These are phyloP conservation scores for Polia nebulosa DNA, from an alignment of 2,888 invertebrate species.

Conservation along the genomic window DNA sequence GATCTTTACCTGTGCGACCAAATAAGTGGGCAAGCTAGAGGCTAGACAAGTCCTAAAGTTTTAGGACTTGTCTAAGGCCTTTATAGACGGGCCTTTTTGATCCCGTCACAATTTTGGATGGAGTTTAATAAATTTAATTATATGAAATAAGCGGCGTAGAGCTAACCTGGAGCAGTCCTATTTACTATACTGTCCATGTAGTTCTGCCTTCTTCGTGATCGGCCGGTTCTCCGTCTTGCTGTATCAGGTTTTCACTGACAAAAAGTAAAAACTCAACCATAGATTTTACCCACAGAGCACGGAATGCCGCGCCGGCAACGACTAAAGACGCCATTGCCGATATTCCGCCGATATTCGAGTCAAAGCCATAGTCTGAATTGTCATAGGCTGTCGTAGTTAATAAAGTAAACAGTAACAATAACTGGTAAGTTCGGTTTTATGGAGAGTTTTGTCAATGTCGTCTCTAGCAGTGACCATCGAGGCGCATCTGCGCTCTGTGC, in stretches of 20 bases:
- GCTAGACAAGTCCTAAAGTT: neutral
- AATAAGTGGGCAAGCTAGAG: neutral
- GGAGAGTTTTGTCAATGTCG: neutral
- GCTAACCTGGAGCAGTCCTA: conserved; percentile 2
- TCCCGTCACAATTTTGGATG: neutral
- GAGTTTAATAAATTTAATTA: too few species aligned
- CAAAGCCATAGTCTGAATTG: neutral
- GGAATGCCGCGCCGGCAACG: neutral
- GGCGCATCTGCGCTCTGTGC: conserved; percentile 6
- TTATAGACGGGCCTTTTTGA: neutral
- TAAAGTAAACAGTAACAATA: neutral
- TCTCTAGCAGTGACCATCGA: neutral
- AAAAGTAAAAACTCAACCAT: conserved; percentile 56
- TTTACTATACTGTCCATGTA: conserved; percentile 41
- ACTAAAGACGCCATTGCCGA: neutral
- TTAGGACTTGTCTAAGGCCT: neutral
- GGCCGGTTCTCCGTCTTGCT: conserved; percentile 39
- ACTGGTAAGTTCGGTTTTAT: neutral
- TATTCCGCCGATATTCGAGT: neutral
- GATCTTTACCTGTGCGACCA: too few species aligned
- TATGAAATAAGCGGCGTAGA: neutral
- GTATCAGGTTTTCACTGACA: conserved; percentile 65
- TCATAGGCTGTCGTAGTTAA: neutral
- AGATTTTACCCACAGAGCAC: conserved; percentile 25
- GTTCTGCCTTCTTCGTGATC: conserved; percentile 41